phyloP scores from a whole-genome alignment of 2,113 vertebrate species.

The Podiceps cristatus region DNA sequence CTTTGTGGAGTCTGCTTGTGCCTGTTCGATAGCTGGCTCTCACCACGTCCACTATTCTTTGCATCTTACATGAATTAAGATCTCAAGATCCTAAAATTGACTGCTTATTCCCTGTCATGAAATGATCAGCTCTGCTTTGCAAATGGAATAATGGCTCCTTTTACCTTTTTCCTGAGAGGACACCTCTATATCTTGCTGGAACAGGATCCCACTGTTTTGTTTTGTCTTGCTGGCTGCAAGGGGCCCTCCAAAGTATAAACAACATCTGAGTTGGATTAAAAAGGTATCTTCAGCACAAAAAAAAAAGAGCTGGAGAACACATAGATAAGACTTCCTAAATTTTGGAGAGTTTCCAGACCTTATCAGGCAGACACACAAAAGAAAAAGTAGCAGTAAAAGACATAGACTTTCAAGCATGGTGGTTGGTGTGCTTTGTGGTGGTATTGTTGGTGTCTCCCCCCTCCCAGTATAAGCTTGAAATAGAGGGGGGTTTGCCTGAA shows the following conservation, averaged over 20 bases:
- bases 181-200: neutral
- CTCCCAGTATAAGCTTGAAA: neutral
- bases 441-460: too few relatives aligned
- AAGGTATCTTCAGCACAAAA: neutral
- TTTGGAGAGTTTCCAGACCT: neutral
- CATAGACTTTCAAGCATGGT: neutral
- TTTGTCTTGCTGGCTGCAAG: conserved; percentile 41
- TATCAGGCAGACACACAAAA: neutral
- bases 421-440: too few relatives aligned
- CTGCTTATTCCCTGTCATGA: neutral
- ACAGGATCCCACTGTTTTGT: conserved; percentile 6
- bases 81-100: neutral
- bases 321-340: neutral
- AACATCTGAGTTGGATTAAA: conserved; percentile 40
- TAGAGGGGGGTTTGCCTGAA: neutral
- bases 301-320: neutral
- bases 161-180: neutral
- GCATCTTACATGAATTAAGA: neutral
- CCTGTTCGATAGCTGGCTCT: neutral
- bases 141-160: neutral
- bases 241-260: conserved; percentile 25
- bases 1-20: neutral
- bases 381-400: neutral
- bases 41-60: rapidly evolving
- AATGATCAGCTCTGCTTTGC: neutral